A percentile compares a stretch with the other conserved stretches of the same genome.
phyloP scores from a whole-genome alignment of 2,113 vertebrate species.

The Tauraco erythrolophus region DNA sequence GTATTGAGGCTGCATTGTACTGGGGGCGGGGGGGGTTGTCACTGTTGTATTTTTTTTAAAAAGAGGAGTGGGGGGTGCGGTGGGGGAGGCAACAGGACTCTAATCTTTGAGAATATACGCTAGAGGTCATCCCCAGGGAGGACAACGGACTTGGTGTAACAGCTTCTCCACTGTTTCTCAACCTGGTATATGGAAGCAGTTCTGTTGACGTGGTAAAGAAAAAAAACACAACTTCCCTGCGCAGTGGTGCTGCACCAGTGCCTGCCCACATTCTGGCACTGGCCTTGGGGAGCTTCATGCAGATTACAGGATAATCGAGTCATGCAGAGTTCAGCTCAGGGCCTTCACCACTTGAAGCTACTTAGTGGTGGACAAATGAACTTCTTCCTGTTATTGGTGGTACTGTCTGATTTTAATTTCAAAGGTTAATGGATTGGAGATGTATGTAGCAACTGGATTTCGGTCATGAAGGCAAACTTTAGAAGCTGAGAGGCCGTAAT shows the following conservation, averaged over 20 bases:
- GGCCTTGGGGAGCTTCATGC: not conserved
- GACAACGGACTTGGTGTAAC: not conserved
- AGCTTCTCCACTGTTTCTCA: not conserved
- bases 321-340: not conserved
- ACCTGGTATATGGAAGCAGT: not conserved
- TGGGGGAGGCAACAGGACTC: not conserved
- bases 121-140: not conserved
- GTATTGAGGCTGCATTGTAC: not conserved
- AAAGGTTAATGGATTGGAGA: not conserved
- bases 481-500: not conserved
- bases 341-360: not conserved
- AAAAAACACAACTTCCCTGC: not conserved
- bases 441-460: not conserved
- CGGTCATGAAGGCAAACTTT: not conserved
- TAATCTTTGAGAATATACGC: not conserved
- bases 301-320: not conserved
- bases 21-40: not conserved
- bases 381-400: not conserved
- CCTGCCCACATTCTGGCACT: accelerated
- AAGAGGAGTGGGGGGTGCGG: accelerated
- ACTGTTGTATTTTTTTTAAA: not conserved
- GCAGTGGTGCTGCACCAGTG: not conserved
- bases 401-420: not conserved
- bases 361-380: not conserved
- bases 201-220: not conserved